Evolutionary conservation across 2,797 vertebrate species (phyloP).

Genomic region (Cyprinodon diabolis): DNA sequence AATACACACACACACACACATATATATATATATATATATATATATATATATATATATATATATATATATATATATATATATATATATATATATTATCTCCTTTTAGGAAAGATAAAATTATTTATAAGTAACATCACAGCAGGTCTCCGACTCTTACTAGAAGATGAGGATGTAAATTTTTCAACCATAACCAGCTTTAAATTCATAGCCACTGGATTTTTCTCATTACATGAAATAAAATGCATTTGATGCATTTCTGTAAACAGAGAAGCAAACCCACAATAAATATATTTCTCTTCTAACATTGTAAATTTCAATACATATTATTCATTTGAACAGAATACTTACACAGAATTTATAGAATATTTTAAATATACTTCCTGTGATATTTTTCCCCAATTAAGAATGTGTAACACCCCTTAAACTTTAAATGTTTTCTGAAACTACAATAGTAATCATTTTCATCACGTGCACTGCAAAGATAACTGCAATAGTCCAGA

Average conservation of each 20-base stretch:
- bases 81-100: too few species aligned
- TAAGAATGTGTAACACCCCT: conserved; percentile 46
- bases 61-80: too few species aligned
- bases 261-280: conserved; percentile 54
- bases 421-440: conserved; percentile 37
- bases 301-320: conserved; percentile 78
- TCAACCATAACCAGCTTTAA: conserved; percentile 65
- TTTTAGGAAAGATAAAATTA: too few species aligned
- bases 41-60: too few species aligned
- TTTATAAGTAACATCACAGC: conserved; percentile 62
- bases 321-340: conserved; percentile 73
- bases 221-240: conserved; percentile 57
- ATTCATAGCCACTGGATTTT: conserved; percentile 64
- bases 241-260: conserved; percentile 68
- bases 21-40: too few species aligned
- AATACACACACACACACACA: too few species aligned
- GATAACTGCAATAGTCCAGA: conserved; percentile 29
- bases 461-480: conserved; percentile 26
- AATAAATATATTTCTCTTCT: conserved; percentile 71
- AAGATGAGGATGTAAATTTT: conserved; percentile 69
- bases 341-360: conserved; percentile 56
- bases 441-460: conserved; percentile 38
- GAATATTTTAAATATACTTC: conserved; percentile 46
- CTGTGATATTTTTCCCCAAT: conserved; percentile 47
- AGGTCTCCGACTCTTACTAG: conserved; percentile 72